Conservation (phyloP, 2,888 invertebrate species). For the Spodoptera picta region DNA sequence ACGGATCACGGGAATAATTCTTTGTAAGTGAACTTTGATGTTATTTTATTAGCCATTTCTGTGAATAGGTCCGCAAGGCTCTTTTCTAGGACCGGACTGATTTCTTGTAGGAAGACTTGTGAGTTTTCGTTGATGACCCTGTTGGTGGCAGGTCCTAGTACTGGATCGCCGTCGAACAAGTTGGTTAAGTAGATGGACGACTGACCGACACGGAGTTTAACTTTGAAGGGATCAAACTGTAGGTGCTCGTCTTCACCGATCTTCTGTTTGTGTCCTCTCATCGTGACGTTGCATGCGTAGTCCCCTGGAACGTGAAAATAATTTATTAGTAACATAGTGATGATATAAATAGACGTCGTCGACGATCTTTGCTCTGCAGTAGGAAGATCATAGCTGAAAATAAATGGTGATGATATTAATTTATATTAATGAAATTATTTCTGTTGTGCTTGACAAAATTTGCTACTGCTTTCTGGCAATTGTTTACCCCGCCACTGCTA, state of each 20-base stretch:
- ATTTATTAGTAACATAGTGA: neutral
- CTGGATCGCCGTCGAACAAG: conserved; percentile 90
- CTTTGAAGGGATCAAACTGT: conserved; percentile 90
- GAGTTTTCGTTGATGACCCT: conserved; percentile 91
- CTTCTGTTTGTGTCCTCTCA: conserved; percentile 89
- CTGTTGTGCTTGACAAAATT: no score
- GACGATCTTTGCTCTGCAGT: no score
- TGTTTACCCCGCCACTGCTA: no score
- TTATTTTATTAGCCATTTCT: conserved; percentile 91
- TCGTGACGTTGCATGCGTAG: conserved; percentile 90
- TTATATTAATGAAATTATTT: no score
- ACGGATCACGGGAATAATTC: conserved; percentile 90
- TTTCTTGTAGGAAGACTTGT: conserved; percentile 90
- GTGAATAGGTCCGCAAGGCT: conserved; percentile 91
- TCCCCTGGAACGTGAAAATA: conserved; percentile 84
- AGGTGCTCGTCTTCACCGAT: conserved; percentile 89
- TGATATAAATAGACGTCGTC: no score
- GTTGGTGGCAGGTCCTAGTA: conserved; percentile 91
- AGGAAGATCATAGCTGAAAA: no score
- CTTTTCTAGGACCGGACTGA: conserved; percentile 90
- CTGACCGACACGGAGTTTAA: conserved; percentile 89
- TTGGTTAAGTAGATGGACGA: conserved; percentile 90
- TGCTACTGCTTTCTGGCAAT: no score
- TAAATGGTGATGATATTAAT: no score
- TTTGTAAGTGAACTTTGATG: conserved; percentile 90